Evolutionary conservation across 2,888 invertebrate species (phyloP), one percentile per base, ranked within the genome.

Genomic region (Tinea trinotella): DNA sequence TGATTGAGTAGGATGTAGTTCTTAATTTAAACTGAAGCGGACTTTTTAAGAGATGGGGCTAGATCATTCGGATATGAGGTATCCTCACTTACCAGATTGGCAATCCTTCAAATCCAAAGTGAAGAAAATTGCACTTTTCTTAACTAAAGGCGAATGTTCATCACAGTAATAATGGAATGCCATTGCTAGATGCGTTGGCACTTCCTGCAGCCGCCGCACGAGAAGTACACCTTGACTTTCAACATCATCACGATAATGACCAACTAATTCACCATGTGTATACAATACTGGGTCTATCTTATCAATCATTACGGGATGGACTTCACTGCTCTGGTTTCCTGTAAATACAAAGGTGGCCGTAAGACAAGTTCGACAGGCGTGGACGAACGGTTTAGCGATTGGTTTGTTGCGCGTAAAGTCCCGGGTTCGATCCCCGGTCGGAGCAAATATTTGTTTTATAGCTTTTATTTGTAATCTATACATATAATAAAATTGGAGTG

Each of bases 151-250:
- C 55, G 79, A 76, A 61, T 75, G 81, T 59, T 86, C 87, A 62
- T 87, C 86, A 57, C 86, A 86, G 58, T 82, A 85, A 58, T 83
- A 86, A 60, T 86, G 86, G 59, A 87, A 83, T 1, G 85, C 86
- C 81, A 83, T 84, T 0, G 85, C 86, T 1, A 85, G 66, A 3
- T 64, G 58, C 0, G 84, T 71, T 0, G 84, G 81, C 1, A 86
- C 62, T 13, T 60, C 67, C 15, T 79, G 79, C 3, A 87, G 54
- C 50, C 80, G 70, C 44, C 68, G 72, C 3, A 87, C 74, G 1
- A 86, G 64, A 72, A 87, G 68, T 15, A 83, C 77, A 3, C 85
- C 85, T 4, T 68, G 68, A 60, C 61, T 65, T 19, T 65, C 62
- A 0, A 85, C 65, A 19, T 71, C 73, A 3, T 65, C 64, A 0